Base-by-base conservation (phyloP, 2,113 vertebrate species). In the Hemicordylus capensis region DNA sequence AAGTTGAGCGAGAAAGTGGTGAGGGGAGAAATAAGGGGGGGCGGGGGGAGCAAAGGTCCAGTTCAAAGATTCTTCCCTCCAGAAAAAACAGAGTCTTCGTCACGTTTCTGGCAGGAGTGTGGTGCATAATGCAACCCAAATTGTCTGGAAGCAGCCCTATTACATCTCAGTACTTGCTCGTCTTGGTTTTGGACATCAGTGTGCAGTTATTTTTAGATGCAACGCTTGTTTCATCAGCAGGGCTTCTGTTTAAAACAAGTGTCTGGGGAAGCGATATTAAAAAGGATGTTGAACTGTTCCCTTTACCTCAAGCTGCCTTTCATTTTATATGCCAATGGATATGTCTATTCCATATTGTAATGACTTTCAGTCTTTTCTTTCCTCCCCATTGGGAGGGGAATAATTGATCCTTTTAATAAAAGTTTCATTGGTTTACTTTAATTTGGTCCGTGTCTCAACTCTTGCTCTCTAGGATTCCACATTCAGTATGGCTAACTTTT, bases 341-440 rank as follows among this genome's bases (percentile, higher is more conserved):
- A 44, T 85, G 91, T 89, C 67, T 80, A 15, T 74, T 78, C 17
- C n/a, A 34, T 64, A 82, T 80, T 54, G 2, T 34, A 51, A 61
- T 61, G 80, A 79, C 1, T 54, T 3, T 26, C 19, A 87, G 73
- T 66, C 2, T 64, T n/a, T 51, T 54, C 3, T 59, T 81, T 48
- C 11, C 77, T 28, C 42, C 6, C 11, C 26, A 5, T 83, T 9
- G 61, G n/a, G 85, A 80, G 19, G n/a, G 11, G 31, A 61, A 59
- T 10, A 26, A 14, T 20, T 54, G 54, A 59, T 66, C 0, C 15
- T 20, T 92, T 89, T 76, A 88, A 54, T 83, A 90, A 15, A 85
- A 24, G 80, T 63, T 64, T 26, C 59, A 37, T 66, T 51, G 26
- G 87, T 54, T 44, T 8, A 2, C 12, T 91, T 88, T 83, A 85